Percentiles rank a stretch among this genome's conserved stretches.
These are phyloP conservation scores for Hirtodrosophila histrioides DNA, from an alignment of 2,888 invertebrate species.

Conservation along the genomic window DNA sequence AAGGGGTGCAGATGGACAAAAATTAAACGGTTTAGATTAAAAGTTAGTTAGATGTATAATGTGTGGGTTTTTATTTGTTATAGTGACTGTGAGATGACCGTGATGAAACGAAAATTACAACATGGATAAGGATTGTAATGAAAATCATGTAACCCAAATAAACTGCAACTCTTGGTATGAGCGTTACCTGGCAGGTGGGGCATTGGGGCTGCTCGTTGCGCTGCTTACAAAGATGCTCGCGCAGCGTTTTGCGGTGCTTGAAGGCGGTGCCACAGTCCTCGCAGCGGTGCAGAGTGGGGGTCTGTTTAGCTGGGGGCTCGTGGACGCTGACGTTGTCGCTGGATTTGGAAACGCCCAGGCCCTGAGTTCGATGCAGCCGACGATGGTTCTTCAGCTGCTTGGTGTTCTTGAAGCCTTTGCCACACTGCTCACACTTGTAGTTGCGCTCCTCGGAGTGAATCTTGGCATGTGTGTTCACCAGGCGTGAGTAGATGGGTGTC, in stretches of 20 bases:
- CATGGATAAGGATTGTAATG: too few relatives aligned
- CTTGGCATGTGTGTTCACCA: conserved; percentile 90
- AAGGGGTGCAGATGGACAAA: too few relatives aligned
- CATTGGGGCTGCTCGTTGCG: conserved; percentile 85
- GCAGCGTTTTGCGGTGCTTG: conserved; percentile 84
- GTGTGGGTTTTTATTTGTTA: too few relatives aligned
- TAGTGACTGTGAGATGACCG: too few relatives aligned
- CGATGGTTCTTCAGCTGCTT: conserved; percentile 92
- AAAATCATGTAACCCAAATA: too few relatives aligned
- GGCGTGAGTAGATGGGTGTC: conserved; percentile 88
- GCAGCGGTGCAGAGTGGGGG: conserved; percentile 83
- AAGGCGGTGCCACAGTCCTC: conserved; percentile 81
- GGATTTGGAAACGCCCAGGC: conserved; percentile 58
- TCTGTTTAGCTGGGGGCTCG: neutral
- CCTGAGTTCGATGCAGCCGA: conserved; percentile 86
- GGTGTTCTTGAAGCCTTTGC: conserved; percentile 91
- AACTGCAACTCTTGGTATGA: too few relatives aligned
- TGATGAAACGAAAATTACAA: too few relatives aligned
- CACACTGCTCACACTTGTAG: conserved; percentile 88
- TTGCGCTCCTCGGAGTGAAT: conserved; percentile 89
- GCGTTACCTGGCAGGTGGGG: conserved; percentile 52
- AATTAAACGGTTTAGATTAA: too few relatives aligned
- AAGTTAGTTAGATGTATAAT: too few relatives aligned
- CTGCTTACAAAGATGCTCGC: conserved; percentile 86
- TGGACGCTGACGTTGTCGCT: conserved; percentile 14